Conservation (phyloP, 2,797 vertebrate genomes). For the Phalanger gymnotis region DNA sequence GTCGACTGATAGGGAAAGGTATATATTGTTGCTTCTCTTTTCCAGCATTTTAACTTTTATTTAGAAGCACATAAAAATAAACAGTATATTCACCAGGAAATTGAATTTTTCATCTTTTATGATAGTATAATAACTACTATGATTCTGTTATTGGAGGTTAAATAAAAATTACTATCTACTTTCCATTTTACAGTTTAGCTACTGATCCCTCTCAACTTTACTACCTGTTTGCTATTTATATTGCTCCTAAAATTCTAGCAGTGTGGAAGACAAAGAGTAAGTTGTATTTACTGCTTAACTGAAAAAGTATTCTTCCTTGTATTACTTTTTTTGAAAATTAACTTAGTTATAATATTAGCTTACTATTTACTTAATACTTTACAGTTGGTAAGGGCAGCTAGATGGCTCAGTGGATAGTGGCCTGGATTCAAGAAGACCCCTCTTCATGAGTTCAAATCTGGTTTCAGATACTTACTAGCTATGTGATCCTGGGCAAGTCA, state of each 20-base stretch:
- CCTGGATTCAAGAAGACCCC: neutral
- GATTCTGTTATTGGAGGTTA: conserved; percentile 46
- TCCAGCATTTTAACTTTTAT: neutral
- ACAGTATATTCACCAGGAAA: neutral
- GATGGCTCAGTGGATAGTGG: neutral
- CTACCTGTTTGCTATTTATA: neutral
- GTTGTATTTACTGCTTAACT: neutral
- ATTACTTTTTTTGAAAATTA: neutral
- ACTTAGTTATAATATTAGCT: neutral
- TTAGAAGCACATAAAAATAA: neutral
- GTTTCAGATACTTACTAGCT: neutral
- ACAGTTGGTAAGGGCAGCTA: neutral
- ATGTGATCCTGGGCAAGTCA: neutral
- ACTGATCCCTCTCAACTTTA: conserved; percentile 12
- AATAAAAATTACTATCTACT: neutral
- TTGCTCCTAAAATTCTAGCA: neutral
- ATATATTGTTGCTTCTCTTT: neutral
- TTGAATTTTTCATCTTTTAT: conserved; percentile 31
- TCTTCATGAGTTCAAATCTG: neutral
- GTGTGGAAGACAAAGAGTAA: neutral
- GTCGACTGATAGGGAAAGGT: neutral
- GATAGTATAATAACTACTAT: neutral
- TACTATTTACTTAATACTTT: neutral
- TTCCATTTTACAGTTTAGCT: conserved; percentile 15
- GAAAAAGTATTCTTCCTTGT: neutral